Evolutionary conservation across 2,888 invertebrate genomes (phyloP).

Genomic region (Hydropsyche betteni): DNA sequence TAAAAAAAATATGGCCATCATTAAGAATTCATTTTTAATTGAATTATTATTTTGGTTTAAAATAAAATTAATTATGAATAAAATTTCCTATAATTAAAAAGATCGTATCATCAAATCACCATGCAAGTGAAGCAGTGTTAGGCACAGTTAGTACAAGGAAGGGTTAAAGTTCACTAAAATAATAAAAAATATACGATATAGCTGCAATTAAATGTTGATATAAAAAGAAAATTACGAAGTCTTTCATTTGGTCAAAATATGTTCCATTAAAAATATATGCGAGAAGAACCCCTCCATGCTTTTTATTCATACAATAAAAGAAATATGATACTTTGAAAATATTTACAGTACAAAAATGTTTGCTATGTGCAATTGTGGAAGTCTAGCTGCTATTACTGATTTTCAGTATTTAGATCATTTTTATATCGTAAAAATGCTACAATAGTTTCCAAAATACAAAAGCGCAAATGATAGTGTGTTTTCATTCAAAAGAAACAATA

Average conservation of each 20-base stretch:
- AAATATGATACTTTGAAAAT: too few relatives aligned
- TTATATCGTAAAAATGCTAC: slow-evolving; percentile 24
- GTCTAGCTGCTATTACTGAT: slow-evolving; percentile 13
- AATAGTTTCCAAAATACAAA: neutral
- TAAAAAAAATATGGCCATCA: too few relatives aligned
- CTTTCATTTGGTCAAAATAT: too few relatives aligned
- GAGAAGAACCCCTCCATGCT: too few relatives aligned
- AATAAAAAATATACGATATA: too few relatives aligned
- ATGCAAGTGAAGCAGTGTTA: slow-evolving; percentile 25
- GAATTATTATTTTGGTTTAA: too few relatives aligned
- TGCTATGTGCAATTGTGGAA: slow-evolving; percentile 14
- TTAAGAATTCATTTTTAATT: too few relatives aligned
- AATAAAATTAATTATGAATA: neutral
- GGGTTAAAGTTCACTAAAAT: neutral
- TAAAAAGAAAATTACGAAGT: too few relatives aligned
- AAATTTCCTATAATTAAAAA: neutral
- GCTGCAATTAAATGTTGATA: too few relatives aligned
- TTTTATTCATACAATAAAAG: too few relatives aligned
- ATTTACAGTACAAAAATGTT: neutral
- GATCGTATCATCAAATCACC: slow-evolving; percentile 1
- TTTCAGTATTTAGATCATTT: slow-evolving; percentile 6
- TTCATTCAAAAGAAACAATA: neutral
- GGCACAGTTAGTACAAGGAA: slow-evolving; percentile 22
- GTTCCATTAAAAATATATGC: too few relatives aligned
- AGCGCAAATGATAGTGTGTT: slow-evolving; percentile 7